Evolutionary conservation across 2,797 vertebrate species (phyloP).

Genomic region (Lacerta viridis): DNA sequence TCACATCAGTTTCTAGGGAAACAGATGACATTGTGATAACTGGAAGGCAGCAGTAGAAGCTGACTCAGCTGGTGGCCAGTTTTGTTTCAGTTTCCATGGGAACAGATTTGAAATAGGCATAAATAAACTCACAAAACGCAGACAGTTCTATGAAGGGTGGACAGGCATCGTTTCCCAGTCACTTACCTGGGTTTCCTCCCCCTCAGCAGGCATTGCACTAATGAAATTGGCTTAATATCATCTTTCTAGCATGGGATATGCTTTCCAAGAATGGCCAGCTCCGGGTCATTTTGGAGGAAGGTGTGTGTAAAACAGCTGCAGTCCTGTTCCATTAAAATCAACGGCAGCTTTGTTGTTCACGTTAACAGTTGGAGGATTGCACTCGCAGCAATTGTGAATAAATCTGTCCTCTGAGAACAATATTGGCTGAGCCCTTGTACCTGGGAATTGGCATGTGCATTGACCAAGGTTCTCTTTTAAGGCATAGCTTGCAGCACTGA

Average conservation of each 20-base stretch:
- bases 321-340: conserved; percentile 14
- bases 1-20: conserved; percentile 75
- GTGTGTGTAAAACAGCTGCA: not conserved
- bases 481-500: not conserved
- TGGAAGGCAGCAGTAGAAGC: conserved; percentile 73
- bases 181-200: conserved; percentile 39
- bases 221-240: not conserved
- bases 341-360: not conserved
- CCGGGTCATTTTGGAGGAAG: not conserved
- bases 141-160: conserved; percentile 67
- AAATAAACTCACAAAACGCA: conserved; percentile 65
- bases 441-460: not conserved
- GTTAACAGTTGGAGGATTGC: not conserved
- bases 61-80: conserved; percentile 78
- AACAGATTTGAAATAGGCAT: conserved; percentile 71
- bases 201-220: conserved; percentile 21
- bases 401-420: conserved; percentile 11
- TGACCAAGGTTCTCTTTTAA: not conserved
- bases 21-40: conserved; percentile 70
- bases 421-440: not conserved
- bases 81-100: conserved; percentile 74
- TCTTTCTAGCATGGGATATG: not conserved
- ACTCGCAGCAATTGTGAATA: not conserved
- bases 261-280: not conserved
- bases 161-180: conserved; percentile 50